Evolutionary conservation across 2,888 invertebrate species (phyloP), one percentile per base, ranked within the genome.

Genomic region (Nemotelus nigrinus): DNA sequence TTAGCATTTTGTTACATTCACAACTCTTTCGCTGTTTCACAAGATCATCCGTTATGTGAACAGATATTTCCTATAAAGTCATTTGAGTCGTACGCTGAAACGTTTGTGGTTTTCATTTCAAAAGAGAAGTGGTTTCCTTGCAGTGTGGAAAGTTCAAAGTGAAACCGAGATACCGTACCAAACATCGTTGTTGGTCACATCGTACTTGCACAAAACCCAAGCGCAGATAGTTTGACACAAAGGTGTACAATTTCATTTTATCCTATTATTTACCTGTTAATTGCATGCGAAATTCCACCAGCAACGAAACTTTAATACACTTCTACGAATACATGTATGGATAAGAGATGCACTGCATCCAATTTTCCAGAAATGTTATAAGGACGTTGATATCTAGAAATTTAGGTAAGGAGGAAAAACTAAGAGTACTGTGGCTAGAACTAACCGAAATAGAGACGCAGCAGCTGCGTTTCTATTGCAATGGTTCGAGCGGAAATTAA

Each of bases 201-300:
- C 25, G 25, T 25, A 53, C 53, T 53, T 10, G 7, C n/a, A 53
- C 53, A 53, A 53, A n/a, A 2, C 7, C 7, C 2, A 53, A n/a
- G 8, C 8, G 43, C 4, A 41, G 4, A 41, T 64, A 41, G 39
- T 25, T 41, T 41, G 43, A 25, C 41, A 70, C 44, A 70, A 70
- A 70, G 70, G 70, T 70, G 70, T 57, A 44, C 70, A 70, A 55
- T 70, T 70, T 70, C 70, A 70, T 70, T 53, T 70, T 70, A 57
- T 70, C 55, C 47, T 53, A 55, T 55, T 70, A 55, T 70, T 55
- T 41, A 39, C 53, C 41, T 70, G 70, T 70, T 70, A 70, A 70
- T 70, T 70, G 70, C 70, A 70, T 70, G 70, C 53, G 70, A 70
- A 70, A 70, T 70, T 70, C 41, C 55, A 45, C 44, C 43, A 41